phyloP scores from a whole-genome alignment of 2,113 vertebrate genomes.

The Edolisoma coerulescens region DNA sequence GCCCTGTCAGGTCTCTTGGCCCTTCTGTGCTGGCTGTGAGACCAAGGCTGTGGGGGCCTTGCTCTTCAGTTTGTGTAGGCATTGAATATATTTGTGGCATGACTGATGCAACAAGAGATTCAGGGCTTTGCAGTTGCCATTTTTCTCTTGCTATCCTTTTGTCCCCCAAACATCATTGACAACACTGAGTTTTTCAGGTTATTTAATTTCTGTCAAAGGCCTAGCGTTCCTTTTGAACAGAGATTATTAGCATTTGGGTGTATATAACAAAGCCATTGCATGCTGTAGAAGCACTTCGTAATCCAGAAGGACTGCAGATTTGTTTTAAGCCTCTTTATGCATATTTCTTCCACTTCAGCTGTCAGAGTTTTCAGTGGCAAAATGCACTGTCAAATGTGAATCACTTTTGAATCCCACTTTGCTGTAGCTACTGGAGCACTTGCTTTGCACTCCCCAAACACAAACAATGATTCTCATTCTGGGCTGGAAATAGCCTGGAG shows the following conservation, averaged over 20 bases:
- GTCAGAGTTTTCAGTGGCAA: background rate
- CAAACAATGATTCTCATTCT: background rate
- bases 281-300: background rate
- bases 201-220: background rate
- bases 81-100: background rate
- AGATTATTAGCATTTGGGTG: background rate
- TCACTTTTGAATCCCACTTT: background rate
- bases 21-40: background rate
- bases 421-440: background rate
- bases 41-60: background rate
- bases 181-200: background rate
- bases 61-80: background rate
- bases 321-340: background rate
- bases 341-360: background rate
- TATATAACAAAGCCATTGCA: background rate
- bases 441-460: background rate
- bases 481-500: background rate
- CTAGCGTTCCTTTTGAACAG: background rate
- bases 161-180: background rate
- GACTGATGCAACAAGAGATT: background rate
- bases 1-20: accelerated
- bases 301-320: background rate
- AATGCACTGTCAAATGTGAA: background rate
- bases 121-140: background rate
- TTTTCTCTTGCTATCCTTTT: background rate